A percentile compares a stretch with the other conserved stretches of the same genome.
These are phyloP conservation scores for Anastatus disparis DNA, from an alignment of 1,140 invertebrate species.

Conservation along the genomic window DNA sequence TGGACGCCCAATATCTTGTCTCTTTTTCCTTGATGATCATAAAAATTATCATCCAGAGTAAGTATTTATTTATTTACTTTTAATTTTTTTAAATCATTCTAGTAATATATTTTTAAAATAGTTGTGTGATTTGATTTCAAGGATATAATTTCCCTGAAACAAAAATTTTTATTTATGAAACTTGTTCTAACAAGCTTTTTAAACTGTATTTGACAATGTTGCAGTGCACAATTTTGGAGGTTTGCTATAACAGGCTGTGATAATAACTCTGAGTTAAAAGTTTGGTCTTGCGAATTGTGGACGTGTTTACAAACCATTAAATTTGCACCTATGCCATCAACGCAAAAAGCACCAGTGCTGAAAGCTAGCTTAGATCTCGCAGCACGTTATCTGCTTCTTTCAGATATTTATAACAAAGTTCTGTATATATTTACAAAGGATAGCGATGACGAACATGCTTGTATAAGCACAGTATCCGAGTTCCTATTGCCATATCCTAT, in stretches of 20 bases:
- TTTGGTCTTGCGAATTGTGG: conserved; percentile 96
- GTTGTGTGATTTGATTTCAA: too few species aligned
- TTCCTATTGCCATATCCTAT: conserved; percentile 86
- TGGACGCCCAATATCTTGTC: conserved; percentile 82
- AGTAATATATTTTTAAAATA: too few species aligned
- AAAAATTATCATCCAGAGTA: conserved; percentile 84
- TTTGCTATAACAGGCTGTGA: conserved; percentile 91
- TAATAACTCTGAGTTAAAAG: conserved; percentile 89
- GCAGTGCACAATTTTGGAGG: conserved; percentile 90
- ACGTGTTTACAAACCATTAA: conserved; percentile 88
- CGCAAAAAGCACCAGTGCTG: conserved; percentile 64
- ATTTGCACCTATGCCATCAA: conserved; percentile 69
- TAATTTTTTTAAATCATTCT: too few species aligned
- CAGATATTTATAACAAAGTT: conserved; percentile 82
- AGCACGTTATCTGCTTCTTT: conserved; percentile 84
- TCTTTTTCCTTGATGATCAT: conserved; percentile 94
- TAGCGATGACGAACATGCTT: conserved; percentile 65
- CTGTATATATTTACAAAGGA: conserved; percentile 80
- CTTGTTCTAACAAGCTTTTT: conserved; percentile 10
- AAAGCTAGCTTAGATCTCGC: conserved; percentile 86
- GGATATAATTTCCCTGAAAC: background rate
- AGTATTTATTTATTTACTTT: conserved; percentile 61
- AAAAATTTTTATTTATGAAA: conserved; percentile 1
- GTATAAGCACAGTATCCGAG: conserved; percentile 79
- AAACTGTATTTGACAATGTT: conserved; percentile 41